These are phyloP conservation scores for Teinopalpus imperialis DNA, from an alignment of 2,888 invertebrate species.

Conservation along the genomic window DNA sequence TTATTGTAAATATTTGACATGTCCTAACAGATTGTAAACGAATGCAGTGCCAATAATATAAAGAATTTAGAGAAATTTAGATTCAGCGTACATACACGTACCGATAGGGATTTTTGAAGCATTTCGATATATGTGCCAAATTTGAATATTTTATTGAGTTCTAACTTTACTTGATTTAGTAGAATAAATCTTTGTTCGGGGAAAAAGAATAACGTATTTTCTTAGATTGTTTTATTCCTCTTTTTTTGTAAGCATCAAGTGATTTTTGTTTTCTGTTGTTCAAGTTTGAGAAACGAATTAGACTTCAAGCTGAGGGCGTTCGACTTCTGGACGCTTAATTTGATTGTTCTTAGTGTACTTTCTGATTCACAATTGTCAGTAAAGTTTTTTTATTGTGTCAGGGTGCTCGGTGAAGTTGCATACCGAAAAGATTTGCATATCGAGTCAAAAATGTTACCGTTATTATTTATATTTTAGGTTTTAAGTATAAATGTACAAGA, in stretches of 20 bases:
- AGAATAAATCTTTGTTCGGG: slow-evolving; percentile 3
- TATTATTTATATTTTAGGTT: too few relatives aligned
- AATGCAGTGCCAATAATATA: slow-evolving; percentile 2
- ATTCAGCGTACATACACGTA: slow-evolving; percentile 14
- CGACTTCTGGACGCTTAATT: slow-evolving; percentile 9
- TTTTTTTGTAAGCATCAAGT: not conserved
- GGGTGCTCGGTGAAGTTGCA: not conserved
- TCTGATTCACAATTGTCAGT: not conserved
- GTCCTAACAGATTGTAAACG: slow-evolving; percentile 14
- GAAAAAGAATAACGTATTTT: not conserved
- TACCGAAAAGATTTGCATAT: too few relatives aligned
- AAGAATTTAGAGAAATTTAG: slow-evolving; percentile 18
- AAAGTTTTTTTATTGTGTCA: not conserved
- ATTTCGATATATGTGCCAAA: slow-evolving; percentile 13
- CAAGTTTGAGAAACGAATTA: slow-evolving; percentile 1
- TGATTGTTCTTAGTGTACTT: slow-evolving; percentile 6
- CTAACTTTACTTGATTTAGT: slow-evolving; percentile 7
- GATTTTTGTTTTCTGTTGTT: not conserved
- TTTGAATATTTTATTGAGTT: slow-evolving; percentile 12
- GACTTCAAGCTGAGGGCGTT: slow-evolving; percentile 4
- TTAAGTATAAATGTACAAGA: too few relatives aligned
- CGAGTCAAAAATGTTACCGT: too few relatives aligned
- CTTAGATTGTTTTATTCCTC: not conserved
- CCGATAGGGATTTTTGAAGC: slow-evolving; percentile 18
- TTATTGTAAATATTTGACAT: slow-evolving; percentile 4